Conservation (phyloP, 2,888 invertebrate genomes). For the Seira musarum region DNA sequence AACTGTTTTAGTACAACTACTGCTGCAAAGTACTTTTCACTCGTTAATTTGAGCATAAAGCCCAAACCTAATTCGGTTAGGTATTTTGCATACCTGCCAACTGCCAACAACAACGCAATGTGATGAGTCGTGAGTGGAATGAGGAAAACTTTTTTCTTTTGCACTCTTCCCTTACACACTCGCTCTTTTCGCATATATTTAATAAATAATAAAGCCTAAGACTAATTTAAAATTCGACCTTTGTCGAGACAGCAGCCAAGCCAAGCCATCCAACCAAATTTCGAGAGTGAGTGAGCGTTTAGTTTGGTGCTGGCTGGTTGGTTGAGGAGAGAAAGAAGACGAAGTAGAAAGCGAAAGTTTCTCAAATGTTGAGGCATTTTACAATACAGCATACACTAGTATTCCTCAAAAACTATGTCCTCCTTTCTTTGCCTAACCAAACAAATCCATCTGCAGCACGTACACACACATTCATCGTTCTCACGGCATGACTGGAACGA, state of each 20-base stretch:
- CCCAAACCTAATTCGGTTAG: no score
- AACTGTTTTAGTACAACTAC: no score
- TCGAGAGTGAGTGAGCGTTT: not conserved
- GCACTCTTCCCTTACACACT: not conserved
- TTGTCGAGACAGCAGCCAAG: slow-evolving; percentile 30
- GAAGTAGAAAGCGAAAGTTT: slow-evolving; percentile 24
- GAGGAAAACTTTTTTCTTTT: slow-evolving; percentile 8
- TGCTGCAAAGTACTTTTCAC: no score
- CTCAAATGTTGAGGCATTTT: not conserved
- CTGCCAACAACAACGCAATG: no score
- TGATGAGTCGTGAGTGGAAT: slow-evolving; percentile 22
- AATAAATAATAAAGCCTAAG: not conserved
- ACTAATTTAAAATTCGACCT: slow-evolving; percentile 30
- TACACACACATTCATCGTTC: not conserved
- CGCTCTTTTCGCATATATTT: not conserved
- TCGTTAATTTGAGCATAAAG: no score
- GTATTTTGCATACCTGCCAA: slow-evolving; percentile 37
- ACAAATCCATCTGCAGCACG: slow-evolving; percentile 42
- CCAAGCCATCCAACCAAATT: slow-evolving; percentile 8
- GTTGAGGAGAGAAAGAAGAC: slow-evolving; percentile 10
- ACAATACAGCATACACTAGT: no score
- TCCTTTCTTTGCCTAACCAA: slow-evolving; percentile 10
- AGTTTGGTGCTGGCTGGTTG: not conserved
- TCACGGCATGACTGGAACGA: not conserved
- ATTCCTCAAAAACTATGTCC: slow-evolving; percentile 18